Evolutionary conservation across 2,797 vertebrate genomes (phyloP).

Genomic region (Acanthurus lineatus): DNA sequence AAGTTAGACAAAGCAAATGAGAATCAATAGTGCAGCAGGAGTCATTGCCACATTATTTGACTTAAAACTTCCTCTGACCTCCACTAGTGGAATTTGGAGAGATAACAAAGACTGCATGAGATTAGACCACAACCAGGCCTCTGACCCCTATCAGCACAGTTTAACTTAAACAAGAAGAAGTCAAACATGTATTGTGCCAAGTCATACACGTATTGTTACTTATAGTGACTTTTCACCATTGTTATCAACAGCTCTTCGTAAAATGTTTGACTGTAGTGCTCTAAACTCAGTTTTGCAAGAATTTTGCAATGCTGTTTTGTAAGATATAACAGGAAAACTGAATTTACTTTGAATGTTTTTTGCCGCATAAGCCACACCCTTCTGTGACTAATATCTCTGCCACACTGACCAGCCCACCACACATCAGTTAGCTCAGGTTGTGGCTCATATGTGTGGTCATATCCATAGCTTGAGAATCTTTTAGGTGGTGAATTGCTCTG

Average conservation of each 20-base stretch:
- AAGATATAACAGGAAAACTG: constrained; percentile 33
- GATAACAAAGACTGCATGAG: constrained; percentile 51
- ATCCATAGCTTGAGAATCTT: neutral
- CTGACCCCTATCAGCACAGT: constrained; percentile 34
- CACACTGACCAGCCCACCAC: constrained; percentile 5
- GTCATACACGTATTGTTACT: constrained; percentile 31
- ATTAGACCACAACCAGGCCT: constrained; percentile 39
- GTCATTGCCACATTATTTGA: constrained; percentile 17
- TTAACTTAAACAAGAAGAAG: constrained; percentile 48
- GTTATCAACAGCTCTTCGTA: constrained; percentile 27
- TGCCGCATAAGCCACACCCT: constrained; percentile 71
- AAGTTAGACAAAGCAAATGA: constrained; percentile 28
- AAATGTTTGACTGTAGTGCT: constrained; percentile 31
- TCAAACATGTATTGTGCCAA: constrained; percentile 22
- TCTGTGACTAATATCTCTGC: constrained; percentile 36
- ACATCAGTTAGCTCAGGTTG: constrained; percentile 37
- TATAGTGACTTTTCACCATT: constrained; percentile 5
- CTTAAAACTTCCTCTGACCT: constrained; percentile 54
- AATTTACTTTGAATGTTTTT: constrained; percentile 28
- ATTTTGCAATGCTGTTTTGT: constrained; percentile 48
- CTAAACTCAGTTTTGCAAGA: constrained; percentile 39
- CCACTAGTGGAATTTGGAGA: constrained; percentile 14
- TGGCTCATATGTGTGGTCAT: neutral
- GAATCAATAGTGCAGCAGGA: constrained; percentile 57
- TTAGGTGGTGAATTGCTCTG: constrained; percentile 1